A percentile compares a stretch with the other conserved stretches of the same genome.
Evolutionary conservation across 2,888 invertebrate genomes (phyloP).

Genomic region (Brenthis ino): DNA sequence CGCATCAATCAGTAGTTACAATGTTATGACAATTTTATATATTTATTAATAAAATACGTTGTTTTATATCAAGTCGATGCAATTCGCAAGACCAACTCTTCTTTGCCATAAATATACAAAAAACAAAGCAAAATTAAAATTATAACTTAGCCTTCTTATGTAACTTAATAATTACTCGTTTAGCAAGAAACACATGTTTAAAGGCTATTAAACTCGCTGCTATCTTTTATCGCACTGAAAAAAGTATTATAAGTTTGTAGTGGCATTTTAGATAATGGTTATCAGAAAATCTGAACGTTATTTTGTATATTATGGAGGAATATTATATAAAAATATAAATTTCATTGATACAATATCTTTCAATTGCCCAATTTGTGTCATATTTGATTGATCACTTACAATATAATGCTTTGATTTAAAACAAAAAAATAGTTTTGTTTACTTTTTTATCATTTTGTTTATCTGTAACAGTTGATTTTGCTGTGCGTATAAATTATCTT

Average conservation of each 20-base stretch:
- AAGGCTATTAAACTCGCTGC: slow-evolving; percentile 71
- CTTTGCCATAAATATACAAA: slow-evolving; percentile 7
- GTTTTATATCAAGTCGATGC: neutral
- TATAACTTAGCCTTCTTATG: neutral
- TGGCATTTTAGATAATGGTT: slow-evolving; percentile 64
- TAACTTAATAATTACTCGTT: slow-evolving; percentile 11
- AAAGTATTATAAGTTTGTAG: slow-evolving; percentile 46
- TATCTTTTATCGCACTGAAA: slow-evolving; percentile 66
- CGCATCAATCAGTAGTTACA: slow-evolving; percentile 60
- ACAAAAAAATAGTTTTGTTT: slow-evolving; percentile 13
- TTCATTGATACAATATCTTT: slow-evolving; percentile 61
- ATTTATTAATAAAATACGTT: slow-evolving; percentile 30
- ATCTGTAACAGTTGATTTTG: slow-evolving; percentile 38
- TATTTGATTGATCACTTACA: slow-evolving; percentile 48
- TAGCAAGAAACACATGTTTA: slow-evolving; percentile 41
- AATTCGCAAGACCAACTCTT: neutral
- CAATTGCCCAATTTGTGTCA: slow-evolving; percentile 51
- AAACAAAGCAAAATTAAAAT: neutral
- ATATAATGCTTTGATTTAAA: slow-evolving; percentile 64
- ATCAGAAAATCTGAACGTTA: slow-evolving; percentile 67
- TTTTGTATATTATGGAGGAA: slow-evolving; percentile 49
- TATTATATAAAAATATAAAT: slow-evolving; percentile 53
- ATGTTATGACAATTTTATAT: slow-evolving; percentile 41
- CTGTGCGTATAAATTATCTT: neutral
- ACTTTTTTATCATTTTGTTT: slow-evolving; percentile 48